A percentile compares a stretch with the other conserved stretches of the same genome.
phyloP scores from a whole-genome alignment of 2,797 vertebrate species.

The Galagoides demidoff region DNA sequence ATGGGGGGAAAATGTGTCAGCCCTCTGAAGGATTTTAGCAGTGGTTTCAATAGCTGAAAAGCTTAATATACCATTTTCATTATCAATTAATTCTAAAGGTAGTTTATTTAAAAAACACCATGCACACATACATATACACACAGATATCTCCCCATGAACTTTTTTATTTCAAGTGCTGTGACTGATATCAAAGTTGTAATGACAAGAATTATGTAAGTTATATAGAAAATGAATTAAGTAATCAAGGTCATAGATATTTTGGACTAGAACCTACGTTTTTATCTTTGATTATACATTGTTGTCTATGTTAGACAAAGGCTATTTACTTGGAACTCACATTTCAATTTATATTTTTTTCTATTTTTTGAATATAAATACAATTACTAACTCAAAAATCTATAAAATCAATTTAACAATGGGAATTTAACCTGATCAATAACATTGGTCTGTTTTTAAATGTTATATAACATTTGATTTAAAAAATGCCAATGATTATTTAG shows the following conservation, averaged over 20 bases:
- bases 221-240: not conserved
- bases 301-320: not conserved
- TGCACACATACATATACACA: no score
- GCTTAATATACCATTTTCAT: not conserved
- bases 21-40: constrained; percentile 67
- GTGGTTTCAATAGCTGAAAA: constrained; percentile 36
- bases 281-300: not conserved
- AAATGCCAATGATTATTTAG: not conserved
- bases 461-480: not conserved
- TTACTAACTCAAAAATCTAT: not conserved
- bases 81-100: constrained; percentile 38
- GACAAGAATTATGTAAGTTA: not conserved
- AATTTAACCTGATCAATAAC: not conserved
- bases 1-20: constrained; percentile 71
- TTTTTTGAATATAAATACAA: not conserved
- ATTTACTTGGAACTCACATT: not conserved
- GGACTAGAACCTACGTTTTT: not conserved
- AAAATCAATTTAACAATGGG: not conserved
- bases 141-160: not conserved
- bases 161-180: not conserved
- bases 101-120: not conserved
- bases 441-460: not conserved
- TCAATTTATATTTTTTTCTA: not conserved
- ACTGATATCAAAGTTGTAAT: not conserved
- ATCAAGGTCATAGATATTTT: not conserved